phyloP scores from a whole-genome alignment of 2,888 invertebrate genomes.

The Euplagia quadripunctaria region DNA sequence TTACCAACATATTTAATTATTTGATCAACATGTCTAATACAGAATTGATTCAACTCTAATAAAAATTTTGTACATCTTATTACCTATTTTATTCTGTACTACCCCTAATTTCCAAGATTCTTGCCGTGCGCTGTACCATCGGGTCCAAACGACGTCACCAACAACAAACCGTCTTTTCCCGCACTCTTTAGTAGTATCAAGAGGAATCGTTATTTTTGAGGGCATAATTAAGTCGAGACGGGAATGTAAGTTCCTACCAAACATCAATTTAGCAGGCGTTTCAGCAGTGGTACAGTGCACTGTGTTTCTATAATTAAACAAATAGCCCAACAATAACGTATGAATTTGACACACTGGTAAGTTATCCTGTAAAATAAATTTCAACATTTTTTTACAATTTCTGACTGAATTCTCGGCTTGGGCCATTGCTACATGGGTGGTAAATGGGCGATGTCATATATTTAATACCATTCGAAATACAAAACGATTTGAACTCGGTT shows the following conservation, averaged over 20 bases:
- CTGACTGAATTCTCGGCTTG: neutral
- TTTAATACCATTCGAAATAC: neutral
- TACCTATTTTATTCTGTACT: slow-evolving; percentile 13
- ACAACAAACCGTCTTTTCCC: neutral
- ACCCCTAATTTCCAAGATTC: slow-evolving; percentile 8
- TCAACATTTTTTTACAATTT: slow-evolving; percentile 6
- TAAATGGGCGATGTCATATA: slow-evolving; percentile 6
- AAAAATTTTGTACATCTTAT: slow-evolving; percentile 11
- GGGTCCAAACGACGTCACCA: slow-evolving; percentile 14
- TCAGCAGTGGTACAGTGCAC: neutral
- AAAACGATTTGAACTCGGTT: too few relatives aligned
- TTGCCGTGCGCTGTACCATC: slow-evolving; percentile 14
- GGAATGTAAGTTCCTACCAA: neutral
- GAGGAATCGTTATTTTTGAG: neutral
- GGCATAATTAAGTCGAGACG: neutral
- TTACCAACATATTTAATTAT: slow-evolving; percentile 4
- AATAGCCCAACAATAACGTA: neutral
- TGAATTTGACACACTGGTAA: too few relatives aligned
- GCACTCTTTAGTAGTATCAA: neutral
- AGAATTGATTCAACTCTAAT: neutral
- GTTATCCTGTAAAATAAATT: neutral
- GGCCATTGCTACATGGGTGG: neutral
- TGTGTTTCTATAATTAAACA: neutral
- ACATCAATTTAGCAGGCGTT: neutral
- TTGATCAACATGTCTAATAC: slow-evolving; percentile 16